Evolutionary conservation across 2,888 invertebrate genomes (phyloP), one percentile per base, ranked within the genome.

Genomic region (Morinoia aosen): DNA sequence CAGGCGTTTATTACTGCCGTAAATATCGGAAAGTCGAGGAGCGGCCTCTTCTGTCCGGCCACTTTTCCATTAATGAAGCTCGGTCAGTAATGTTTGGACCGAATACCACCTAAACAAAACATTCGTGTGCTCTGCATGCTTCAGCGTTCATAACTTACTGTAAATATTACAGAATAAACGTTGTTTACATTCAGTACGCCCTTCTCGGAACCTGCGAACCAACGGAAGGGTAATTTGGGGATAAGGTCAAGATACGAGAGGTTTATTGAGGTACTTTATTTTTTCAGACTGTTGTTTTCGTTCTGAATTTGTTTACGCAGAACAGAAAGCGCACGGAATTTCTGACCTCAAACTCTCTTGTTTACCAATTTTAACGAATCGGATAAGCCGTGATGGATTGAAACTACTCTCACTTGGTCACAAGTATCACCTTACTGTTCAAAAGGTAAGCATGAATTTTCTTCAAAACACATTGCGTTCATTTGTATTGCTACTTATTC

Each of bases 1-100:
- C 93, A 93, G 93, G 93, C 93, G 93, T 93, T 93, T 93, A 93
- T 93, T 93, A 93, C 93, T 93, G 57, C 57, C 93, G 93, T 93
- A 93, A 93, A 93, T 93, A 93, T 93, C 48, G 57, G 57, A 57
- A 57, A 93, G 93, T 93, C 33, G 57, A 93, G 57, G 56, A 93
- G 93, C 93, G 93, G 93, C n/a, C 57, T 57, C 93, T 93, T 93
- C 93, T 57, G 93, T 93, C 33, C 93, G 56, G 33, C 93, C 57
- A 93, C 57, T 93, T 93, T 93, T 93, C 93, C 93, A 93, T 93
- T 93, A 93, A 93, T 93, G 93, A 93, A 93, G 93, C 48, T 48
- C 16, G 33, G 57, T 33, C 57, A 56, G 57, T 93, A 93, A 93
- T 93, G 93, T 33, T 56, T 56, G 48, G 11, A 58, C 93, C n/a